Base-by-base conservation (phyloP, 92 coral and sea anemone species). In the Desmophyllum pertusum region DNA sequence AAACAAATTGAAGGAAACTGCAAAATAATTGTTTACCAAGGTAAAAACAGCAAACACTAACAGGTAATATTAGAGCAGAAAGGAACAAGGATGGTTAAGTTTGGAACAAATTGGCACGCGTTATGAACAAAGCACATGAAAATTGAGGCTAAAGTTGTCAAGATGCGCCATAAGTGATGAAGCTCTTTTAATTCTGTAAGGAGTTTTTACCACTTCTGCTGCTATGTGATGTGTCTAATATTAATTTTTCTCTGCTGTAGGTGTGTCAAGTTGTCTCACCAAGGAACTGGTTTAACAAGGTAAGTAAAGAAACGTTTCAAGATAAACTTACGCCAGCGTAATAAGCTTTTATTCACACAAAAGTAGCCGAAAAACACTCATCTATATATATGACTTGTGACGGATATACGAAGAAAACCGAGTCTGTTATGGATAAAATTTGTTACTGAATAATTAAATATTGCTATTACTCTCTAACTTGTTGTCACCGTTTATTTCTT, bases 251-350 rank as follows among this genome's bases (percentile, higher is more conserved):
- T 37, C 27, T 75, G 27, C 63, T 68, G 38, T 65, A 93, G 97
- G 81, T 93, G 97, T 87, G 97, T 93, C 33, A 93, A 92, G 48
- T 90, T 85, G 40, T 93, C 97, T 25, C 85, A 88, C 65, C 83
- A 82, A 31, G 88, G 90, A 27, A 68, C 79, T 37, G 91, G 89
- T 6, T 37, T 91, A 52, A 69, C 90, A 73, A 91, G 94, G 97
- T 93, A 63, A 14, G 90, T 64, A n/a, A 36, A 81, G 19, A 31
- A 62, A 33, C 65, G 19, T 21, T 50, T 8, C 30, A 45, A 21
- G 33, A 15, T n/a, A 10, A 45, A 13, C 37, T 23, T 14, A 23
- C 69, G 48, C 48, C 10, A 43, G 10, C 48, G 7, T 7, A 14
- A 43, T 48, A 13, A 3, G 51, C 3, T n/a, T n/a, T n/a, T n/a